A percentile compares a stretch with the other conserved stretches of the same genome.
Conservation (phyloP, 2,888 invertebrate species). For the Drosophila bunnanda region DNA sequence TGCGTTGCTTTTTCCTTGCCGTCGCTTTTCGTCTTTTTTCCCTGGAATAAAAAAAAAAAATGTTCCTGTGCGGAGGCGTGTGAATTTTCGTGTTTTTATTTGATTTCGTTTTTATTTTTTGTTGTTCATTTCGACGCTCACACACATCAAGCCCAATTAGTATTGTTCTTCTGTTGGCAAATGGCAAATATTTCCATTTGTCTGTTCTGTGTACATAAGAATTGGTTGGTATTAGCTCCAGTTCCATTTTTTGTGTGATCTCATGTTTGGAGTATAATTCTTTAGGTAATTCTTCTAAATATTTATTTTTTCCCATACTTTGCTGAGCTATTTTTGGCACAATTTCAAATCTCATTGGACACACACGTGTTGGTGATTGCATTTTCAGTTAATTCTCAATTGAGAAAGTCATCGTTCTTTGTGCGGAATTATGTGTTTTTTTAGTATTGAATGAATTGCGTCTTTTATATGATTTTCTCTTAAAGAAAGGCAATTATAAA, state of each 20-base stretch:
- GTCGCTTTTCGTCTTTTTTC: background rate
- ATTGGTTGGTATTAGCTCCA: constrained; percentile 34
- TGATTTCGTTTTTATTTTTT: constrained; percentile 29
- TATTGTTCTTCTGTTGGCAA: constrained; percentile 43
- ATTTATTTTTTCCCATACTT: constrained; percentile 11
- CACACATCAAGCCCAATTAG: constrained; percentile 39
- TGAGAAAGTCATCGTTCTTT: constrained; percentile 17
- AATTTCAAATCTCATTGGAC: constrained; percentile 1
- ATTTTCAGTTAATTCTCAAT: background rate
- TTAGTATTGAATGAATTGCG: background rate
- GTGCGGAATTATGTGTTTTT: constrained; percentile 1
- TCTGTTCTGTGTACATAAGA: constrained; percentile 29
- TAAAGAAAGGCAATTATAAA: background rate
- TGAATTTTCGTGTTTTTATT: constrained; percentile 32
- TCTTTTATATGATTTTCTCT: background rate
- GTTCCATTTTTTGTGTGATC: constrained; percentile 5
- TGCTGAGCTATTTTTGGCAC: constrained; percentile 13
- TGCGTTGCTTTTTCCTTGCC: constrained; percentile 12
- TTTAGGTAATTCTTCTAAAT: constrained; percentile 21
- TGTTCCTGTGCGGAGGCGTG: constrained; percentile 30
- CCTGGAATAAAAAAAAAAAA: background rate
- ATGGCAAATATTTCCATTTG: constrained; percentile 42
- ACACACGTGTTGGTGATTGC: constrained; percentile 9
- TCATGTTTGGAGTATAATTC: constrained; percentile 13
- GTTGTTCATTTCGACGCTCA: constrained; percentile 22